Evolutionary conservation across 2,888 invertebrate genomes (phyloP), one percentile per base, ranked within the genome.

Genomic region (Eledona agricola): DNA sequence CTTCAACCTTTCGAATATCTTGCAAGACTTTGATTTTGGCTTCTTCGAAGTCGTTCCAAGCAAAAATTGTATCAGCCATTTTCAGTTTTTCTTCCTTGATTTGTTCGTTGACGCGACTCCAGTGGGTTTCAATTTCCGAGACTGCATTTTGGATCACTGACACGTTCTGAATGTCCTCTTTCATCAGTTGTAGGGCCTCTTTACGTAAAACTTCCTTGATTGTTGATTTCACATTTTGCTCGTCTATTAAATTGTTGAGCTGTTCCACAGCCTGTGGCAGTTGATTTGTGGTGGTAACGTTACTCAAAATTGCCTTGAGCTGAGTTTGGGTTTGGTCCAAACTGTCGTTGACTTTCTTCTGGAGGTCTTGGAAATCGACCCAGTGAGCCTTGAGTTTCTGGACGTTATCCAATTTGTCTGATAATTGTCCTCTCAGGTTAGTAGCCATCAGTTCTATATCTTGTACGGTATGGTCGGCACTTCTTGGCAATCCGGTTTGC

Each of bases 101-200:
- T 40, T 85, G 80, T 59, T 90, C 87, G 38, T 87, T 86, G 1
- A 90, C 79, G 73, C 87, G 87, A 70, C 92, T 92, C 85, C 90
- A 93, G 59, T 86, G 87, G 45, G 86, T 83, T 67, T 93, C 93
- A 25, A 90, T 83, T 1, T 88, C 83, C 0, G 90, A 81, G 0
- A 94, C 75, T 31, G 87, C 85, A 62, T 89, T 89, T 74, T 94
- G 93, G 52, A 93, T 87, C 0, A 85, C 83, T 0, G 89, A 86
- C 75, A 89, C 86, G 61, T 89, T 89, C 38, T 86, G 83, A 67
- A 90, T 86, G 76, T 95, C 89, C 77, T 90, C 87, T 69, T 89
- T 86, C 85, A 93, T 86, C 58, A 93, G 76, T 64, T 86, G 81
- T 43, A 89, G 80, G 1, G 91, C 93, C 78, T 91, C 88, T 66